Evolutionary conservation across 2,888 invertebrate genomes (phyloP), one percentile per base, ranked within the genome.

Genomic region (Synergus gifuensis): DNA sequence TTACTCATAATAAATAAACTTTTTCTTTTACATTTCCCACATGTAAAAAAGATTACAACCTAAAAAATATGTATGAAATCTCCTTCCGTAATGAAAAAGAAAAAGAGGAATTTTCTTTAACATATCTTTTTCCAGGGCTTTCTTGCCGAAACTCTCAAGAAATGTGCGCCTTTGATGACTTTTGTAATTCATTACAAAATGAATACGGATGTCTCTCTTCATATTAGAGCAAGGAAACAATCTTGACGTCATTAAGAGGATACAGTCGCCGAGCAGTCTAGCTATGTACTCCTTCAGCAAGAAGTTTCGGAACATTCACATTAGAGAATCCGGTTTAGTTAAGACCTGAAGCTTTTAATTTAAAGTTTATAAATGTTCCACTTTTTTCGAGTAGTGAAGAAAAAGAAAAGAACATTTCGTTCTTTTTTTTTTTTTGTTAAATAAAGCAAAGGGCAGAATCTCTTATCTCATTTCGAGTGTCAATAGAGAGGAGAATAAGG

Each of bases 241-340:
- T 63, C 36, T 63, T 63, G 36, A 63, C 63, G 36, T 63, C 63
- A 63, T 63, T 63, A 63, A 63, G 63, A 63, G 36, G 63, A 63
- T 63, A 16, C 28, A 28, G 16, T 36, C 12, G 63, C 36, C 12
- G 16, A 36, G 36, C 16, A 63, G 36, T 63, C 28, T 63, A 28
- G 36, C 36, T 36, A 36, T 4, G 4, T 36, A 36, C 63, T 14
- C 28, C 63, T 63, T 36, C 9, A 63, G 16, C 12, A 14, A 36
- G 12, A 63, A 63, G 36, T 63, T 36, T 63, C 36, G 16, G 28
- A 63, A 40, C 63, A 63, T 63, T 63, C 36, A 36, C 36, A 36
- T 36, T 36, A 36, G 36, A 36, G 36, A 36, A 36, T 36, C 36
- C 36, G 5, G 5, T 36, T 36, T 36, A 36, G 36, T 36, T 36